Percentiles rank a stretch among this genome's conserved stretches.
phyloP scores from a whole-genome alignment of 1,140 invertebrate genomes.

The Heterodera carotae region DNA sequence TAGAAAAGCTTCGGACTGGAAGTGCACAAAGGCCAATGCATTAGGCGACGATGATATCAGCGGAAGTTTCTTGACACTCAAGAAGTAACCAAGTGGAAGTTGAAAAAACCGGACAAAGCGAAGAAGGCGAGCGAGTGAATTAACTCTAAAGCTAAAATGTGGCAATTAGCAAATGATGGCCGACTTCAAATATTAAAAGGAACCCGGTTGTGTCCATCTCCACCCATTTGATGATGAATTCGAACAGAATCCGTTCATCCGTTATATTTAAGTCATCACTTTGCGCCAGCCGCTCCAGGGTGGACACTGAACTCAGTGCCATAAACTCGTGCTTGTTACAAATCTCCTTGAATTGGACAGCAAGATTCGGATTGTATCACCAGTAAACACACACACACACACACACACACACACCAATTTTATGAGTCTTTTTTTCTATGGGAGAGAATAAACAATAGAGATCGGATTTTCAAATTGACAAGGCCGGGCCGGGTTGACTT shows the following conservation, averaged over 20 bases:
- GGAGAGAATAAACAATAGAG: too few species aligned
- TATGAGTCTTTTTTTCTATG: too few species aligned
- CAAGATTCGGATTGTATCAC: too few species aligned
- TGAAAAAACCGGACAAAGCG: conserved; percentile 29
- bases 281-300: conserved; percentile 17
- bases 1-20: conserved; percentile 24
- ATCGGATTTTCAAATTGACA: too few species aligned
- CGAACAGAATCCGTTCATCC: conserved; percentile 30
- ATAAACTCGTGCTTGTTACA: conserved; percentile 16
- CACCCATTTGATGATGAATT: conserved; percentile 32
- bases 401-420: too few species aligned
- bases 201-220: conserved; percentile 15
- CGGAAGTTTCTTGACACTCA: conserved; percentile 10
- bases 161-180: not conserved
- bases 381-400: too few species aligned
- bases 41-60: not conserved
- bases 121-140: conserved; percentile 7
- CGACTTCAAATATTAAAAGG: not conserved
- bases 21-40: conserved; percentile 15
- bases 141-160: not conserved
- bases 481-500: too few species aligned
- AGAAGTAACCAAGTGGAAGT: conserved; percentile 21
- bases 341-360: conserved; percentile 10
- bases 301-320: conserved; percentile 4
- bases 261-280: conserved; percentile 18